Conservation (phyloP, 2,113 vertebrate genomes). For the Tylochromis polylepis region DNA sequence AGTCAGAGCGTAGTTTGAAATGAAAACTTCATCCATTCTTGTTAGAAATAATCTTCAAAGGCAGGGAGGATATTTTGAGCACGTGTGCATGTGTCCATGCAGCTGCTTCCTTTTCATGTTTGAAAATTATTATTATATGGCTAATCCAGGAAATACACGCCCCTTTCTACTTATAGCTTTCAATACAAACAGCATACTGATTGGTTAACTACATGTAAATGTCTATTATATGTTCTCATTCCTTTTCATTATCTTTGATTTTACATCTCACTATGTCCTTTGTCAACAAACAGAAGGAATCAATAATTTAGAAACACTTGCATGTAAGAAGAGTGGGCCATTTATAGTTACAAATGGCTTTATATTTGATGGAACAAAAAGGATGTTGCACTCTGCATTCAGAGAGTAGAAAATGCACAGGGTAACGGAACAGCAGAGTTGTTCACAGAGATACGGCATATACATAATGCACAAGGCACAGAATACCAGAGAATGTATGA, state of each 20-base stretch:
- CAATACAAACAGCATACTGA: not conserved
- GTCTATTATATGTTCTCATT: not conserved
- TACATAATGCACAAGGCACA: slow-evolving; percentile 37
- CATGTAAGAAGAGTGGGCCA: not conserved
- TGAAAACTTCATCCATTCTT: not conserved
- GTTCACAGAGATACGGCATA: not conserved
- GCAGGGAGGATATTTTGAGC: not conserved
- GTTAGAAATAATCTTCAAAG: slow-evolving; percentile 6
- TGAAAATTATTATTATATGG: not conserved
- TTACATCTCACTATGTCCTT: not conserved
- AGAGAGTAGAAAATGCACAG: not conserved
- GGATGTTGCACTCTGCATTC: not conserved
- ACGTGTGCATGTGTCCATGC: not conserved
- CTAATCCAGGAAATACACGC: not conserved
- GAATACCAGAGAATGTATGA: slow-evolving; percentile 33
- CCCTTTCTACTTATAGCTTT: not conserved
- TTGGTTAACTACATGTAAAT: not conserved
- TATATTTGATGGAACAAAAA: not conserved
- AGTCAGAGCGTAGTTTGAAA: not conserved
- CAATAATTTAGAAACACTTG: slow-evolving; percentile 43
- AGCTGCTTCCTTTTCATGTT: not conserved
- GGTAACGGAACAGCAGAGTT: not conserved
- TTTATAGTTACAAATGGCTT: slow-evolving; percentile 47
- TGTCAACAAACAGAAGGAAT: slow-evolving; percentile 15
- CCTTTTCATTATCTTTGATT: not conserved